phyloP scores from a whole-genome alignment of 1,140 invertebrate genomes.

The Radopholus similis region DNA sequence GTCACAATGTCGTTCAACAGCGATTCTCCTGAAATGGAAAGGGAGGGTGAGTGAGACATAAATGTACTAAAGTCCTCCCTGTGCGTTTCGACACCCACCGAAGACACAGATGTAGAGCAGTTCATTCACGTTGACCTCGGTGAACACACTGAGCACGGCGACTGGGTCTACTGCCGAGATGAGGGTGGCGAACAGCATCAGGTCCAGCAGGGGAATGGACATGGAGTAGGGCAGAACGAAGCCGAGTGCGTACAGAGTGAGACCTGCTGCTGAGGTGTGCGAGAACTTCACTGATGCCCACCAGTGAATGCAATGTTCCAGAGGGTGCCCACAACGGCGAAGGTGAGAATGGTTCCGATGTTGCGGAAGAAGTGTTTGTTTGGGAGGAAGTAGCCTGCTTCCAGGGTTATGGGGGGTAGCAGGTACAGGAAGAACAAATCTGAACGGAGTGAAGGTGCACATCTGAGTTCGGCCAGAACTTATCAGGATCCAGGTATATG shows the following conservation, averaged over 20 bases:
- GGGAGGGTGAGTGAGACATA: too few species aligned
- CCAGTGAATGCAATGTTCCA: conserved; percentile 36
- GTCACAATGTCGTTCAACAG: conserved; percentile 38
- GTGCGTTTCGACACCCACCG: too few species aligned
- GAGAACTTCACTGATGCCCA: too few species aligned
- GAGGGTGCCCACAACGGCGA: conserved; percentile 75
- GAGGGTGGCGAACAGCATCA: conserved; percentile 87
- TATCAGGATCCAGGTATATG: conserved; percentile 44
- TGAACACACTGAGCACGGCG: conserved; percentile 30
- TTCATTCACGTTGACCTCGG: conserved; percentile 66
- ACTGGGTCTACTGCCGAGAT: conserved; percentile 97
- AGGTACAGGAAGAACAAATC: conserved; percentile 49
- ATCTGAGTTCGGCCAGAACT: conserved; percentile 6
- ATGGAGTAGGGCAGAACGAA: conserved; percentile 24
- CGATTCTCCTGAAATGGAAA: too few species aligned
- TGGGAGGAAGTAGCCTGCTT: conserved; percentile 96
- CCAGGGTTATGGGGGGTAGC: conserved; percentile 74
- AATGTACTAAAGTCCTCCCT: too few species aligned
- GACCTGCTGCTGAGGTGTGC: conserved; percentile 13
- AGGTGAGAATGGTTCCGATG: conserved; percentile 85
- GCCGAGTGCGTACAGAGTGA: conserved; percentile 26
- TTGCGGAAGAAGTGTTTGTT: conserved; percentile 90
- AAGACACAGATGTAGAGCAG: conserved; percentile 97
- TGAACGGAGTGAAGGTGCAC: conserved; percentile 23
- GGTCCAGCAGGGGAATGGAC: conserved; percentile 23